Evolutionary conservation across 2,113 vertebrate genomes (phyloP).

Genomic region (Ptychochromis oligacanthus): DNA sequence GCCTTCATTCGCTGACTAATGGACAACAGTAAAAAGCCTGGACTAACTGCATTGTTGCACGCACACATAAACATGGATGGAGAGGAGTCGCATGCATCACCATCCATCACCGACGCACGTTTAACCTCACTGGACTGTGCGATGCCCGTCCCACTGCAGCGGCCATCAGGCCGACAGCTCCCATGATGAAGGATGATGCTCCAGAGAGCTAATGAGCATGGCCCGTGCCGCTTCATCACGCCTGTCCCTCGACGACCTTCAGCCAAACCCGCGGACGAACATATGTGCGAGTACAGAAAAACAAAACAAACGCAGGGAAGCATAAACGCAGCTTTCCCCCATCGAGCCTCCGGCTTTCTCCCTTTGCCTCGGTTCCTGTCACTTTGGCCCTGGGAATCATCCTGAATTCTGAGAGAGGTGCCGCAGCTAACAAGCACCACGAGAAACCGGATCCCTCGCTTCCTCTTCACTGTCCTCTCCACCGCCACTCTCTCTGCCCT

Average conservation of each 20-base stretch:
- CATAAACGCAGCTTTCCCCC: not conserved
- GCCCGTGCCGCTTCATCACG: conserved; percentile 41
- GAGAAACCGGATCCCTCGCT: not conserved
- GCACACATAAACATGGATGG: conserved; percentile 28
- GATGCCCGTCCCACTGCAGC: conserved; percentile 38
- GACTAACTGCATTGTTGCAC: conserved; percentile 11
- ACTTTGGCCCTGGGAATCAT: not conserved
- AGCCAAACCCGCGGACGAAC: conserved; percentile 32
- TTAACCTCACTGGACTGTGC: conserved; percentile 59
- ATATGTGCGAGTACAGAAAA: not conserved
- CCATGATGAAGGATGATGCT: conserved; percentile 68
- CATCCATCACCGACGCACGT: conserved; percentile 65
- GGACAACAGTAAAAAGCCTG: conserved; percentile 48
- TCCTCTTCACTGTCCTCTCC: not conserved
- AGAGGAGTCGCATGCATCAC: conserved; percentile 32
- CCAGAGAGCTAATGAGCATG: conserved; percentile 48
- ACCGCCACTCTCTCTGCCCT: not conserved
- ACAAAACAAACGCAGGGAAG: conserved; percentile 2
- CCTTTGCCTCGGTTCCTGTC: not conserved
- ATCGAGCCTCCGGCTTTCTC: not conserved
- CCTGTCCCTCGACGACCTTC: conserved; percentile 54
- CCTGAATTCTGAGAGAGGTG: not conserved
- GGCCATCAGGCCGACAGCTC: conserved; percentile 62
- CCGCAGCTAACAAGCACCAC: conserved; percentile 34
- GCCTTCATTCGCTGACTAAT: conserved; percentile 75